Base-by-base conservation (phyloP, 2,797 vertebrate species). In the Glyptemys insculpta region DNA sequence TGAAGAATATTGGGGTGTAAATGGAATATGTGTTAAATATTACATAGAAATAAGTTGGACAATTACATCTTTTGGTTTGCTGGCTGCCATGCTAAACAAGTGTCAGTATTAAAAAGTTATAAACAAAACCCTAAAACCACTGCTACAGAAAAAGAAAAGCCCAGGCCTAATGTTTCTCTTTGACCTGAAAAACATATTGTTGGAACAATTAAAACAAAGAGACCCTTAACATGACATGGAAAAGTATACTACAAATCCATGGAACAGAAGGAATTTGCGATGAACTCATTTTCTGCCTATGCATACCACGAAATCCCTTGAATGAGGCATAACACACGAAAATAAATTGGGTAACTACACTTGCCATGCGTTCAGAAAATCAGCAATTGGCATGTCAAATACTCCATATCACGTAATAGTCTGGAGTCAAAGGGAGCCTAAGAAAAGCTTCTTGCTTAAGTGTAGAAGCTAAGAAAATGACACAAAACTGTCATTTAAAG, bases 291-390 rank as follows among this genome's bases (percentile, higher is more conserved):
- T 65, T 41, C 44, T 6, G 19, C 25, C 47, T 49, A 89, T 84
- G 54, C 41, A 83, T 27, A 80, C 15, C 34, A 31, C 2, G 27
- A 87, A 87, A 54, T 11, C 49, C 50, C 91, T 81, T 29, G 92
- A 86, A 89, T 27, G 12, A 94, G 86, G 68, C 85, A 95, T 41
- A 6, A 27, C 34, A 92, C 87, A 86, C 81, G 31, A 18, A 91
- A 59, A 86, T 44, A 78, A 88, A 79, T 8, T 7, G 29, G 50
- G 12, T 37, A 49, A 80, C 62, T 50, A 83, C 31, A 92, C 2
- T 25, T 79, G 29, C 49, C 84, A 81, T n/a, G 23, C 3, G 21
- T 52, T 12, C 76, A 34, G 4, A 86, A 81, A 47, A 27, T 3
- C 80, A 0, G 21, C 78, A 88, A 27, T 41, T 41, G n/a, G 76